Evolutionary conservation across 2,888 invertebrate species (phyloP).

Genomic region (Ctena decussata): DNA sequence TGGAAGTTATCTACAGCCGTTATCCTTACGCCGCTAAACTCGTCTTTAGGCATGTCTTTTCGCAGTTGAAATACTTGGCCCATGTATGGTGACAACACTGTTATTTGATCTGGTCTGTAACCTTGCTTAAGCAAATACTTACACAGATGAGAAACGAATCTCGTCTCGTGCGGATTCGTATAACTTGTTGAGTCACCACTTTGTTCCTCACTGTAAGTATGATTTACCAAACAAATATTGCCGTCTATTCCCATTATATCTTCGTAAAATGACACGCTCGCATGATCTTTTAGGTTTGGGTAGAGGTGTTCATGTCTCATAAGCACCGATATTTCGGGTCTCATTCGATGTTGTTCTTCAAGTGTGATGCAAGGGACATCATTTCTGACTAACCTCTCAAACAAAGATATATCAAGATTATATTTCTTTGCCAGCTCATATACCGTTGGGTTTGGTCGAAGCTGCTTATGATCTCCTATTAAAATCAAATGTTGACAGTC

Average conservation of each 20-base stretch:
- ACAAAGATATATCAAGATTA: constrained; percentile 92
- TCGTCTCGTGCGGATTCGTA: constrained; percentile 77
- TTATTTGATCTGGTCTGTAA: constrained; percentile 73
- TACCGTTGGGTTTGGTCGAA: constrained; percentile 91
- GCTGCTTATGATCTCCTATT: constrained; percentile 94
- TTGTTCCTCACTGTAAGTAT: constrained; percentile 69
- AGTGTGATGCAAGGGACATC: constrained; percentile 88
- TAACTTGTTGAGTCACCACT: constrained; percentile 76
- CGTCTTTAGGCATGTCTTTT: constrained; percentile 75
- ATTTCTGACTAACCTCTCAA: constrained; percentile 93
- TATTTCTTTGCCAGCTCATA: constrained; percentile 90
- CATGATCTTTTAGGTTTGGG: constrained; percentile 72
- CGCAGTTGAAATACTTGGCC: constrained; percentile 68
- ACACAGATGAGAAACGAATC: constrained; percentile 72
- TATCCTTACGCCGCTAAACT: constrained; percentile 69
- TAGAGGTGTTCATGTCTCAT: constrained; percentile 83
- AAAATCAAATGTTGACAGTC: constrained; percentile 93
- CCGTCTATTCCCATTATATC: constrained; percentile 69
- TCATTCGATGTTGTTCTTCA: constrained; percentile 2
- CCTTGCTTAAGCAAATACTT: constrained; percentile 79
- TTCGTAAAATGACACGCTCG: constrained; percentile 64
- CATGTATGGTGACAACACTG: constrained; percentile 80
- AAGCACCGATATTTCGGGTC: constrained; percentile 58
- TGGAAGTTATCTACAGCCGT: constrained; percentile 83
- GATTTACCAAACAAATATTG: constrained; percentile 79